A percentile compares a stretch with the other conserved stretches of the same genome.
phyloP scores from a whole-genome alignment of 2,888 invertebrate species.

The Nomada fucata region DNA sequence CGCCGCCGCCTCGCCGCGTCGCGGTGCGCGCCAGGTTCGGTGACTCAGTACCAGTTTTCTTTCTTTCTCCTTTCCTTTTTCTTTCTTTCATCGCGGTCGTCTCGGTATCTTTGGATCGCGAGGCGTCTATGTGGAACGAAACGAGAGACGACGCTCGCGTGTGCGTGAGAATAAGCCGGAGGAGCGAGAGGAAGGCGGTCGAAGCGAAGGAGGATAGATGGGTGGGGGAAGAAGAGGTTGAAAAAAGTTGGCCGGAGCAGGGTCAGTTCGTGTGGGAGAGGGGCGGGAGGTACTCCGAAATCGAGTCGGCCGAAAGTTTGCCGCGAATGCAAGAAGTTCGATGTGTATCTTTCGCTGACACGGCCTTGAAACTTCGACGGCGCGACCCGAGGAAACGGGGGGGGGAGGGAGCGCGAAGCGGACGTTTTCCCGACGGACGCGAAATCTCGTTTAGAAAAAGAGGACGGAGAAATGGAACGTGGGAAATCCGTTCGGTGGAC shows the following conservation, averaged over 20 bases:
- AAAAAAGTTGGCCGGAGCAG: constrained; percentile 27
- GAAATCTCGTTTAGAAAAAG: constrained; percentile 8
- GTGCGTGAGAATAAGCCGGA: background rate
- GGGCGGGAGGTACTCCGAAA: constrained; percentile 30
- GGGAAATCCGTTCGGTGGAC: constrained; percentile 31
- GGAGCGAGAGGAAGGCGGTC: background rate
- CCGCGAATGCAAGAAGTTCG: constrained; percentile 27
- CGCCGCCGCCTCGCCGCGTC: background rate
- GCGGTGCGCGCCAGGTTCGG: constrained; percentile 30
- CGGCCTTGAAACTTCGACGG: constrained; percentile 51
- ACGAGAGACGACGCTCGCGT: constrained; percentile 11
- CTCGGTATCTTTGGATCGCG: constrained; percentile 53
- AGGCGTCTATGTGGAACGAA: constrained; percentile 52
- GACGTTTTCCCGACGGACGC: background rate
- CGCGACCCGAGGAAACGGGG: background rate
- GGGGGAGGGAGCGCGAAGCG: background rate
- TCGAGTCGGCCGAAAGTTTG: constrained; percentile 48
- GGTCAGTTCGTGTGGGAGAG: constrained; percentile 17
- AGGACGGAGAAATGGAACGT: background rate
- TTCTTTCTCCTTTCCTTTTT: background rate
- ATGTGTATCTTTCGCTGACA: constrained; percentile 20
- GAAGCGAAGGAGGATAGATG: background rate
- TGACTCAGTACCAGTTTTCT: constrained; percentile 56
- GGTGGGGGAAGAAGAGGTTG: background rate
- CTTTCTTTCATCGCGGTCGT: constrained; percentile 37